Evolutionary conservation across 2,797 vertebrate species (phyloP), one percentile per base, ranked within the genome.

Genomic region (Tadarida brasiliensis): DNA sequence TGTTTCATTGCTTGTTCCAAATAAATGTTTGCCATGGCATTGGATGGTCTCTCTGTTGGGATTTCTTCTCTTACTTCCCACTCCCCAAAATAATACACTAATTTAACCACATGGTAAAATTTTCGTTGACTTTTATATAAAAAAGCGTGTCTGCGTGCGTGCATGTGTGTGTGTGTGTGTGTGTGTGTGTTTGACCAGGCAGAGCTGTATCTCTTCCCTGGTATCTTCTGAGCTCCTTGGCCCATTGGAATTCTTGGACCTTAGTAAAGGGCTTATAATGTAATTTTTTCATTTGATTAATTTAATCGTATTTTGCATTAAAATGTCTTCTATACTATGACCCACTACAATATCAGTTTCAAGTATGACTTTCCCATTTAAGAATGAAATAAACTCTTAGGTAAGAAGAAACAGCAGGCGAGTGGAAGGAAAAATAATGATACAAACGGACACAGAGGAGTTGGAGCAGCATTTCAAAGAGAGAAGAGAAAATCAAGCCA

Each of bases 301-400:
- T 61, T 89, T 47, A 47, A 59, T 67, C 94, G 26, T 49, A 70
- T 51, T 94, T 81, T 81, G 2, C 28, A 35, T 63, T n/a, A 7
- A 76, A 78, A 61, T 87, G 11, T 28, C 56, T 80, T 88, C 44
- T 51, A 63, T 30, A 26, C 7, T 14, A 56, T 61, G 44, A 11
- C 33, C 14, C 24, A 73, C 8, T 87, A 63, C 10, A 68, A 61
- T 71, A 84, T 39, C 51, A 93, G 57, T 84, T 86, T 92, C 35
- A 90, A 90, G 30, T 78, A 71, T 86, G 73, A 54, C 17, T 70
- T 87, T 94, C 7, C 44, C 73, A 70, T 63, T 84, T 81, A n/a
- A 22, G 24, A 26, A 71, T 93, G 49, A 94, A 92, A 74, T 80
- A 63, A 96, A 80, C 9, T 71, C 44, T 22, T 35, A 49, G 44